Base-by-base conservation (phyloP, 2,888 invertebrate species). In the Diloba caeruleocephala region DNA sequence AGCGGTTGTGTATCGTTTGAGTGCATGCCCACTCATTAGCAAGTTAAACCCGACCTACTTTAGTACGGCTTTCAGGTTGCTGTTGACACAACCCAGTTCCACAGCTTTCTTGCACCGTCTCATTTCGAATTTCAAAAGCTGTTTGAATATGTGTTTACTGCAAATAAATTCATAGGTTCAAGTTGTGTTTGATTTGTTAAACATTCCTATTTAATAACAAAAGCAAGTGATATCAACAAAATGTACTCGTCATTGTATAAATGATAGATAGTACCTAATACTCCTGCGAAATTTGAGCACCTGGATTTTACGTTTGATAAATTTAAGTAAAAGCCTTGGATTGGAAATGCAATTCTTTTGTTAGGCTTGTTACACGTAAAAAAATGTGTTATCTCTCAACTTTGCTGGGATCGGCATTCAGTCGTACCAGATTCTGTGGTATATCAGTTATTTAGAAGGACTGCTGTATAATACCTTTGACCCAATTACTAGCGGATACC, bases 71-170 rank as follows among this genome's bases (percentile, higher is more conserved):
- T 81, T 77, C 72, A 79, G 63, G 37, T 48, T 45, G 43, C 37
- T 76, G 82, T 85, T 82, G 81, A 81, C 78, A 67, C 69, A 85
- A 76, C 84, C 84, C 45, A 79, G 76, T 75, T 77, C 49, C 32
- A 21, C n/a, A 39, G 29, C 63, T 69, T 73, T 67, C 68, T 64
- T 52, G 48, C 44, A 60, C 52, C 41, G 43, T 51, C 58, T 57
- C 58, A 57, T 68, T 74, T 64, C 36, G n/a, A 54, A 57, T 36
- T 54, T 64, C 50, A 61, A 74, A 57, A 52, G 56, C 42, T 39
- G 46, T 62, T 48, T 37, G 43, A 34, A 19, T 41, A 21, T 34
- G 32, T 39, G 36, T 51, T 36, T 49, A 19, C 32, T 17, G 45
- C 7, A 29, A 44, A 45, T 23, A 33, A 15, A 48, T 56, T 32